Percentiles rank a stretch among this genome's conserved stretches.
Conservation (phyloP, 1,140 invertebrate species). For the Microplitis mediator region DNA sequence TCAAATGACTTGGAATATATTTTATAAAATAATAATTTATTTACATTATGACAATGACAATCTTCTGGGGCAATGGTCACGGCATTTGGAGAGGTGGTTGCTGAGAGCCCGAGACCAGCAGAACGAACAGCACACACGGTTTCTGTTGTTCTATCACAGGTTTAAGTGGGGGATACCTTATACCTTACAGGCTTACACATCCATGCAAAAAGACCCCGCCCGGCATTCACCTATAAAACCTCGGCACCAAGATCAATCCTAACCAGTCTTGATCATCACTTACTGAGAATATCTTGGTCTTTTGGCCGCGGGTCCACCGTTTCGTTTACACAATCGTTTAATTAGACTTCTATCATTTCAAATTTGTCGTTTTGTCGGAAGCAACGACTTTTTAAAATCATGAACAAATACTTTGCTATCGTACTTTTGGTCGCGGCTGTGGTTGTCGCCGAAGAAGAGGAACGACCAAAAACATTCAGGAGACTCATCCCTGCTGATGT, state of each 20-base stretch:
- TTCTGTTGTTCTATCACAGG: neutral
- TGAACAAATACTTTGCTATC: conserved; percentile 54
- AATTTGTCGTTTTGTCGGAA: conserved; percentile 22
- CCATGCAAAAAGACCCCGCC: conserved; percentile 46
- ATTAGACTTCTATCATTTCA: neutral
- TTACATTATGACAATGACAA: neutral
- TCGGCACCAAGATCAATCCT: conserved; percentile 46
- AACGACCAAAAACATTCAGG: conserved; percentile 72
- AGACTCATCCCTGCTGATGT: conserved; percentile 85
- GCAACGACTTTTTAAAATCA: conserved; percentile 26
- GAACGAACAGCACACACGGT: neutral
- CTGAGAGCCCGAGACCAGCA: no score
- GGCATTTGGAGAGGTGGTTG: conserved; percentile 2
- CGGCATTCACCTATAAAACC: conserved; percentile 56
- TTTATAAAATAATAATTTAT: no score
- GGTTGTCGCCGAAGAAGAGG: conserved; percentile 63
- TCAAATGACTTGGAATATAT: no score
- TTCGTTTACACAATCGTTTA: neutral
- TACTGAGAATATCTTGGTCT: neutral
- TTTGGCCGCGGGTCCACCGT: conserved; percentile 9
- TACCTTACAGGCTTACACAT: conserved; percentile 7
- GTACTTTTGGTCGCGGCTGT: conserved; percentile 64
- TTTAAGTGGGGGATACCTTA: conserved; percentile 33
- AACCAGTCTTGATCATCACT: conserved; percentile 51
- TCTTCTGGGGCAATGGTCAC: neutral